Evolutionary conservation across 2,797 vertebrate species (phyloP), one percentile per base, ranked within the genome.

Genomic region (Diglossa cyanea): DNA sequence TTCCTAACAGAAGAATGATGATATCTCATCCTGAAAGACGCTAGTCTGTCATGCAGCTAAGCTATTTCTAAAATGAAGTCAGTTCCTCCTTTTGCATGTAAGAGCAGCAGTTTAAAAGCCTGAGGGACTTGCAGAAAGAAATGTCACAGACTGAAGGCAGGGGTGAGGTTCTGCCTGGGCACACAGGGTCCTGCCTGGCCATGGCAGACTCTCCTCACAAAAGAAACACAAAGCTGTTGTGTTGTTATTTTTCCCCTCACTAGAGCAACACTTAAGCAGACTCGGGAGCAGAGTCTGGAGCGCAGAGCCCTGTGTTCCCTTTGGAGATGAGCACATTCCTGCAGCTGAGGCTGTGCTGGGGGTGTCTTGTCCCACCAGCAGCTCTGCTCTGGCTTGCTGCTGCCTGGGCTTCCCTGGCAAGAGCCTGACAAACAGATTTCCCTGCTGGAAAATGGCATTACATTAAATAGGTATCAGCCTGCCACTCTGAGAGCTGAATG

Each of bases 401-500:
- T 77, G 88, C 1, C 65, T 28, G 9, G 25, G 44, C 67, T 89
- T 81, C 90, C 58, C 84, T 24, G 45, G 35, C 4, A 14, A 51
- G 92, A 61, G 48, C 23, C 79, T 79, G 87, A 25, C 37, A 3
- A 55, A 65, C 55, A 48, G 31, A 61, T 90, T 70, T 85, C 88
- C 42, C 12, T 87, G 2, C 57, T 94, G 87, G 57, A 86, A 80
- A 82, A 89, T n/a, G 73, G 40, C 75, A n/a, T 93, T 82, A 66
- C 62, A 90, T 93, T 67, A 80, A 86, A 87, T 25, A 70, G 86
- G 67, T 88, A 83, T 67, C 93, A 82, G 85, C 84, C 67, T 85
- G 90, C 42, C 81, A 8, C 74, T 81, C 66, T 7, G 68, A 63
- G 93, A 91, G 77, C 86, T 90, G 94, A 94, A 80, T 95, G 96